Conservation (phyloP, 2,797 vertebrate species). For the Oryzias dopingdopingensis region DNA sequence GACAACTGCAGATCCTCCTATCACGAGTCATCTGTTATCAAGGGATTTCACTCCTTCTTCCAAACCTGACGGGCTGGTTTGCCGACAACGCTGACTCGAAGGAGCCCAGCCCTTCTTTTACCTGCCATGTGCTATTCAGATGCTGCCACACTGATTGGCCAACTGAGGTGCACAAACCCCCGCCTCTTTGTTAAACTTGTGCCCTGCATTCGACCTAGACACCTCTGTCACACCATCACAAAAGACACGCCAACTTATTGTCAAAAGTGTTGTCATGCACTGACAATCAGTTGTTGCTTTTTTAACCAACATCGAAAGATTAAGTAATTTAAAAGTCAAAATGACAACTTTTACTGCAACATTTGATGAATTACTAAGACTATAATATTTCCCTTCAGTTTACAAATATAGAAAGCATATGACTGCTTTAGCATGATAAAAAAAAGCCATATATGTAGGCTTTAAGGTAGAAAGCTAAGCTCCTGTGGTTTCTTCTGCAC, state of each 20-base stretch:
- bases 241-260: slow-evolving; percentile 21
- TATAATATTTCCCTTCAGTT: no score
- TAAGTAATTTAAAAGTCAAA: background rate
- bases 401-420: no score
- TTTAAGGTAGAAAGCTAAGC: background rate
- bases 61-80: slow-evolving; percentile 77
- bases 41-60: slow-evolving; percentile 53
- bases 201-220: slow-evolving; percentile 35
- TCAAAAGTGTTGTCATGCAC: slow-evolving; percentile 15
- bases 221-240: slow-evolving; percentile 22
- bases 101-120: slow-evolving; percentile 43
- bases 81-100: slow-evolving; percentile 31
- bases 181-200: slow-evolving; percentile 16
- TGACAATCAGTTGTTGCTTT: background rate
- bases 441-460: no score
- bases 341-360: background rate
- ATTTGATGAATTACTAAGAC: no score
- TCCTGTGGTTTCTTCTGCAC: background rate
- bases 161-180: slow-evolving; percentile 7
- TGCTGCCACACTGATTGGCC: slow-evolving; percentile 39
- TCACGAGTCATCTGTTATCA: slow-evolving; percentile 59
- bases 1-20: slow-evolving; percentile 45
- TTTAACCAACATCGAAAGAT: background rate
- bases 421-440: no score
- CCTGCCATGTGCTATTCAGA: slow-evolving; percentile 43